Percentiles rank a stretch among this genome's conserved stretches.
Conservation (phyloP, 2,113 vertebrate species). For the Lycocorax pyrrhopterus region DNA sequence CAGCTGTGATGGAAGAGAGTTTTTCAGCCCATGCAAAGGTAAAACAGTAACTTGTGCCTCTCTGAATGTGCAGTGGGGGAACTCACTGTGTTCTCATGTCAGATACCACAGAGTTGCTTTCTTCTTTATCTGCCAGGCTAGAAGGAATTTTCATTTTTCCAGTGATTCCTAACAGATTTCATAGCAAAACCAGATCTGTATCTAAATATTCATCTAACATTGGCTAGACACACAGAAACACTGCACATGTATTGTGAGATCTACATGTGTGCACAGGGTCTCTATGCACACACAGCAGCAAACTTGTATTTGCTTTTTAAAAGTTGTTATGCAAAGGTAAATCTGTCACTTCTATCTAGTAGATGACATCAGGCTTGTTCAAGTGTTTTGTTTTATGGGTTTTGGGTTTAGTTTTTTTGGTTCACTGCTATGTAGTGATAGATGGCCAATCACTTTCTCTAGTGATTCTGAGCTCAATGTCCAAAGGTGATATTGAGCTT, state of each 20-base stretch:
- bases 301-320: not conserved
- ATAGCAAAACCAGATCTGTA: not conserved
- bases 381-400: not conserved
- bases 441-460: not conserved
- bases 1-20: not conserved
- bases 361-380: not conserved
- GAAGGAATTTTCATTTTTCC: not conserved
- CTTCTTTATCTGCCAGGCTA: not conserved
- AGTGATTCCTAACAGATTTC: not conserved
- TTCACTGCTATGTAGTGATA: not conserved
- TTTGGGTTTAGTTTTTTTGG: not conserved
- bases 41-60: not conserved
- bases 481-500: not conserved
- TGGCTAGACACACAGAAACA: accelerated
- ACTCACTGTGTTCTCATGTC: not conserved
- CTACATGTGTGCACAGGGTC: not conserved
- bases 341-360: not conserved
- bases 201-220: not conserved
- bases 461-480: not conserved
- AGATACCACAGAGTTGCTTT: not conserved
- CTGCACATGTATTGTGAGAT: not conserved
- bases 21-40: not conserved
- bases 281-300: not conserved
- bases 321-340: not conserved
- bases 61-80: not conserved